Evolutionary conservation across 1,140 invertebrate genomes (phyloP).

Genomic region (Orussus abietinus): DNA sequence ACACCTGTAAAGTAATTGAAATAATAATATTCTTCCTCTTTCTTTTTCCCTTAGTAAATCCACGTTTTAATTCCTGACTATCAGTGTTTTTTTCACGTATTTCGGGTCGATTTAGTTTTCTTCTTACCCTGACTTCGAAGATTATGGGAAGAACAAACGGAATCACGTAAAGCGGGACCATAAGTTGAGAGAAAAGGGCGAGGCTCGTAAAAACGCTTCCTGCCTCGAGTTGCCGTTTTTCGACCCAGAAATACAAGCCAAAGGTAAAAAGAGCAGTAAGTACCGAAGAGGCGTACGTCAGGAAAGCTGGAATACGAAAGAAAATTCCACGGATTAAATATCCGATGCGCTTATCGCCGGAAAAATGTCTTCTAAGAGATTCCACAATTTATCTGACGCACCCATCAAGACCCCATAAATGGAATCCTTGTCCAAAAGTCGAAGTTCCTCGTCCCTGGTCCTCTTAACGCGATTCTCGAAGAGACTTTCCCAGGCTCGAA

Average conservation of each 20-base stretch:
- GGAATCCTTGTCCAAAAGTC: slow-evolving; percentile 69
- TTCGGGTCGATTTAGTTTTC: no score
- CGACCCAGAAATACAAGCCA: slow-evolving; percentile 60
- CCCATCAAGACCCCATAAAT: slow-evolving; percentile 72
- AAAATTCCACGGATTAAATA: slow-evolving; percentile 7
- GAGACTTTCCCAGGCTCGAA: slow-evolving; percentile 77
- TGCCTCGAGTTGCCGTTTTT: slow-evolving; percentile 59
- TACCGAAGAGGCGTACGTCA: slow-evolving; percentile 70
- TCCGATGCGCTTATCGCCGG: neutral
- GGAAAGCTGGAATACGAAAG: slow-evolving; percentile 59
- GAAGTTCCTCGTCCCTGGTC: slow-evolving; percentile 68
- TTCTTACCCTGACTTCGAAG: slow-evolving; percentile 67
- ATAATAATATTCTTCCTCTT: neutral
- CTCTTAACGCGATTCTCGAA: slow-evolving; percentile 65
- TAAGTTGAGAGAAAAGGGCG: slow-evolving; percentile 76
- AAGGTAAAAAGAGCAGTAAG: slow-evolving; percentile 71
- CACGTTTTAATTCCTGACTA: no score
- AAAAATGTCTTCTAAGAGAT: slow-evolving; percentile 15
- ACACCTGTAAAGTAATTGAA: slow-evolving; percentile 55
- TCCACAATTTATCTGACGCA: slow-evolving; percentile 44
- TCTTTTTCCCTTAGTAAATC: no score
- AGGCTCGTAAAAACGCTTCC: slow-evolving; percentile 71
- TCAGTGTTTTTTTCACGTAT: no score
- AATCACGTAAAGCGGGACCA: slow-evolving; percentile 74
- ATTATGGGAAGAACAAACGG: slow-evolving; percentile 75